Base-by-base conservation (phyloP, 2,113 vertebrate genomes). In the Aegithalos caudatus region DNA sequence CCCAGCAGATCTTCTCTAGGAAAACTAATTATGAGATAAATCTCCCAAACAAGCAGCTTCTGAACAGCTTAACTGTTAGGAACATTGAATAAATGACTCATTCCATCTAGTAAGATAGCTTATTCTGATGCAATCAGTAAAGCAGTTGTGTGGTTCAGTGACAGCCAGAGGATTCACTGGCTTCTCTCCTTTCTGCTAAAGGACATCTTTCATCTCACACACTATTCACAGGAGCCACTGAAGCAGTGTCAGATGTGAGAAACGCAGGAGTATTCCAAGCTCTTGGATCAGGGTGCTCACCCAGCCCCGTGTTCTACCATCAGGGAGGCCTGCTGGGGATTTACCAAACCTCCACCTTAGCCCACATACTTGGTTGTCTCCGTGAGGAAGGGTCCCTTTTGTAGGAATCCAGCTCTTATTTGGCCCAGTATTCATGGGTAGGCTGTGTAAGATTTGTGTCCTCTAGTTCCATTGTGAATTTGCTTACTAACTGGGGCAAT, bases 11-110 rank as follows among this genome's bases (percentile, higher is more conserved):
- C 69, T 94, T 95, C 47, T 71, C 38, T 81, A 78, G 81, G 66
- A 94, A 94, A 85, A 94, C 70, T 94, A 88, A 80, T 94, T 84
- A 91, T 53, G 73, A 92, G 69, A 81, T 84, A 81, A 93, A 94
- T 86, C 80, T 94, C 86, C 56, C 85, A 92, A 89, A 92, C 76
- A 93, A 95, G 89, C 80, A 88, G 70, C 51, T 93, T 94, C 79
- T 85, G 71, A 94, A 76, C 58, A 88, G 69, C 90, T 91, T 81
- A 79, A 81, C 82, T 93, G 45, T 96, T 94, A 92, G 6, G 28
- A 95, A 94, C 65, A 51, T 47, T 81, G 81, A 94, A 92, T 82
- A 89, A 93, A 83, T 87, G 25, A 88, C 84, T 96, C 67, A 58
- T 78, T 90, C 70, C 33, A 62, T 84, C 84, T 76, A 93, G 51